Evolutionary conservation across 2,888 invertebrate genomes (phyloP).

Genomic region (Cartodere bifasciata): DNA sequence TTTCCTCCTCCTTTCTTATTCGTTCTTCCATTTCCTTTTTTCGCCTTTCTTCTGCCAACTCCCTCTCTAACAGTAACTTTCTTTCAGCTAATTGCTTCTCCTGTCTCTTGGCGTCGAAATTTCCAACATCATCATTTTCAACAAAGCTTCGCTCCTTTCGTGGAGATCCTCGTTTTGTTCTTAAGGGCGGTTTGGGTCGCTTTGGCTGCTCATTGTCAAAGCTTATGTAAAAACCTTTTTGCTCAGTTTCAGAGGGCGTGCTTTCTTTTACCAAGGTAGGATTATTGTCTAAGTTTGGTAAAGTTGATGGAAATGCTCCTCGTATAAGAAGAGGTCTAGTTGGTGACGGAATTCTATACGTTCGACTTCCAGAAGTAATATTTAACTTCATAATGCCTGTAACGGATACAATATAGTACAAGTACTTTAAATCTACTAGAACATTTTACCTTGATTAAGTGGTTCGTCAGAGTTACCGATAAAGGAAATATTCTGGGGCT

Average conservation of each 20-base stretch:
- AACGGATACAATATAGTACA: neutral
- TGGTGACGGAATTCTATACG: conserved; percentile 82
- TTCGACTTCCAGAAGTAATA: conserved; percentile 77
- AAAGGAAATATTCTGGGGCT: conserved; percentile 86
- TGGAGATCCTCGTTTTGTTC: conserved; percentile 62
- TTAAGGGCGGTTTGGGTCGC: conserved; percentile 76
- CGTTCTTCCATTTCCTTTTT: conserved; percentile 35
- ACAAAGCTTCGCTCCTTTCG: conserved; percentile 48
- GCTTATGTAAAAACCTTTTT: conserved; percentile 87
- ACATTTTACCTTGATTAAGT: conserved; percentile 25
- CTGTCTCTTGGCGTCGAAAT: conserved; percentile 16
- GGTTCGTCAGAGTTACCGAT: conserved; percentile 58
- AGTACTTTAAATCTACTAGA: conserved; percentile 1
- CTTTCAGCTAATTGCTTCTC: conserved; percentile 24
- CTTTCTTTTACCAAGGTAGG: conserved; percentile 28
- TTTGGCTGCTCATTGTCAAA: conserved; percentile 83
- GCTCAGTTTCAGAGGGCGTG: conserved; percentile 38
- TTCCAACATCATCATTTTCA: conserved; percentile 2
- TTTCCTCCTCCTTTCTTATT: conserved; percentile 31
- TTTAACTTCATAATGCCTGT: conserved; percentile 57
- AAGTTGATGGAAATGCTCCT: conserved; percentile 53
- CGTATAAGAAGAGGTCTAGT: conserved; percentile 57
- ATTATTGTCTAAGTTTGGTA: conserved; percentile 22
- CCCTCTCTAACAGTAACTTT: conserved; percentile 36
- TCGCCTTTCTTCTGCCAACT: conserved; percentile 34